Evolutionary conservation across 2,888 invertebrate species (phyloP), one percentile per base, ranked within the genome.

Genomic region (Cantharis rustica): DNA sequence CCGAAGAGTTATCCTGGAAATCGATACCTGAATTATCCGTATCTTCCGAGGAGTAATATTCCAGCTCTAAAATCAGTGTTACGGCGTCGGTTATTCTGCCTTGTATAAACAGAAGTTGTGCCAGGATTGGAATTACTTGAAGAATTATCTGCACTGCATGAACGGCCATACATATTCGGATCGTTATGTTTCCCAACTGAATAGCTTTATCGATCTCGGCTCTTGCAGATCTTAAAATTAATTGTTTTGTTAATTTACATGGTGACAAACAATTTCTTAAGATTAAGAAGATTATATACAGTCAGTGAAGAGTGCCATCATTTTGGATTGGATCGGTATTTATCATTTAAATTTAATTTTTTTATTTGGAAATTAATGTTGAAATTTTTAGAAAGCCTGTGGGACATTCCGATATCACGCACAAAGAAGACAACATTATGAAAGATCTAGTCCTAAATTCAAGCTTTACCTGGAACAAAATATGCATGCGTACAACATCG

Each of bases 401-500:
- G n/a, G n/a, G n/a, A n/a, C n/a, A n/a, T n/a, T n/a, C n/a, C n/a
- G n/a, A n/a, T n/a, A n/a, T n/a, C n/a, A n/a, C n/a, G 17, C 17
- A 20, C 20, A 20, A 20, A 20, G 4, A 20, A 20, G 20, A 17
- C 3, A 20, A 20, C 20, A 20, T 20, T 20, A 20, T 20, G 20
- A 20, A 20, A 20, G 20, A 4, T 20, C 20, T 4, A 20, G 17
- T 17, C 17, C 3, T 3, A 17, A 17, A 17, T 26, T 62, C 10
- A 15, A 16, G n/a, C 11, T 13, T 10, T 66, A 89, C 81, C 89
- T 88, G 1, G 88, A 87, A 31, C 85, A 85, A 81, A 90, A 90
- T 77, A 90, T 88, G 2, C 86, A 85, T 7, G 83, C 83, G 77
- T 90, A 90, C 72, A 90, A 81, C 75, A 86, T 83, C 2, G 87